phyloP scores from a whole-genome alignment of 2,113 vertebrate species.

The Nasalis larvatus region DNA sequence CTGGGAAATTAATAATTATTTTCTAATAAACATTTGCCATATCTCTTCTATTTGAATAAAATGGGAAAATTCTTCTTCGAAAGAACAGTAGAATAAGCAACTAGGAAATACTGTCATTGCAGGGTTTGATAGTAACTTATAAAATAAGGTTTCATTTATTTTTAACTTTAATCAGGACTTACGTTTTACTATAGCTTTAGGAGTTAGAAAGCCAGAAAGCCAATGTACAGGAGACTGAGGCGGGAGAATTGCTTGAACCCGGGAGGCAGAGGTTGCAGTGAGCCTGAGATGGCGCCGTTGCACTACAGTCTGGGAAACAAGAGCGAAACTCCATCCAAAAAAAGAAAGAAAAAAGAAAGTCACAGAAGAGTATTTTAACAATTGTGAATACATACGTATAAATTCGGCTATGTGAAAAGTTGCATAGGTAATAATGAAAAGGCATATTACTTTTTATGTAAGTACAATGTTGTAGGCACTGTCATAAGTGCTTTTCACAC shows the following conservation, averaged over 20 bases:
- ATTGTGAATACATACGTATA: neutral
- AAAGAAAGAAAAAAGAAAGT: neutral
- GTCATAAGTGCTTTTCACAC: neutral
- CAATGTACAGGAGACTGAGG: too few relatives aligned
- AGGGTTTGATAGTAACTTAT: neutral
- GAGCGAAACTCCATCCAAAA: too few relatives aligned
- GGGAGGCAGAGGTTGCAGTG: too few relatives aligned
- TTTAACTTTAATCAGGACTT: neutral
- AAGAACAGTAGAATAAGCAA: neutral
- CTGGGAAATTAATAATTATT: neutral
- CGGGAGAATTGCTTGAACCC: too few relatives aligned
- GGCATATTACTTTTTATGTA: neutral
- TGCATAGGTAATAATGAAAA: neutral
- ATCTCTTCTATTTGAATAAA: neutral
- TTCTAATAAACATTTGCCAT: neutral
- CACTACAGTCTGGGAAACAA: too few relatives aligned
- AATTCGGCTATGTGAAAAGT: neutral
- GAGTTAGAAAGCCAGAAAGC: neutral
- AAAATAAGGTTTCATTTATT: neutral
- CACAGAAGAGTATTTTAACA: neutral
- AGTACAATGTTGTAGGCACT: neutral
- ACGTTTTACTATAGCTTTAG: neutral
- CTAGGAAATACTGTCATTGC: neutral
- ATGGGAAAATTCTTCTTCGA: neutral
- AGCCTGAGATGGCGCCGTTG: too few relatives aligned